Conservation (phyloP, 2,113 vertebrate genomes). For the Tenrec ecaudatus region DNA sequence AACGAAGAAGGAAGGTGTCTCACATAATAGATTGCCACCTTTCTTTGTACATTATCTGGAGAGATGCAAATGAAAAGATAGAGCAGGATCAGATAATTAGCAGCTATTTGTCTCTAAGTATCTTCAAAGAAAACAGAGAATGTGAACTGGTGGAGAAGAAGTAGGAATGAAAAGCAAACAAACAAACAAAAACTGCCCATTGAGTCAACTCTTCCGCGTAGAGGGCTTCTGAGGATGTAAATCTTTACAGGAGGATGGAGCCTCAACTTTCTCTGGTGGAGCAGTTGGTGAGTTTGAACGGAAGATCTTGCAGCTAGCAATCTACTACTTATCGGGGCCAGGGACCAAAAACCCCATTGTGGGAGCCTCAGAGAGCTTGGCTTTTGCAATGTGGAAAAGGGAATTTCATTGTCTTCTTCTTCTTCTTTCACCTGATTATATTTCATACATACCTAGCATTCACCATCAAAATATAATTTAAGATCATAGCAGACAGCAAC, state of each 20-base stretch:
- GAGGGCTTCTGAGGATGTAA: too few species aligned
- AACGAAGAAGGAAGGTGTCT: neutral
- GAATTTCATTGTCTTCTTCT: neutral
- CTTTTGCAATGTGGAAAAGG: neutral
- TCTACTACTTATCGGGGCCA: too few species aligned
- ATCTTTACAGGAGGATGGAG: too few species aligned
- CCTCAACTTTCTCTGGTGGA: too few species aligned
- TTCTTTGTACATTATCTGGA: neutral
- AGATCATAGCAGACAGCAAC: neutral
- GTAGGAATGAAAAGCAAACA: too few species aligned
- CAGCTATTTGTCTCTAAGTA: neutral
- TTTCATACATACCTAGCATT: neutral
- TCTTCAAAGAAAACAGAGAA: neutral
- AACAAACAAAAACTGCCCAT: too few species aligned
- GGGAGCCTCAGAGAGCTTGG: too few species aligned
- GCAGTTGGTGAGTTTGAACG: too few species aligned
- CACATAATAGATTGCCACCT: neutral
- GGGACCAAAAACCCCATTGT: neutral
- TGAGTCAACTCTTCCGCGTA: too few species aligned
- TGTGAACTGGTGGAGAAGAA: too few species aligned
- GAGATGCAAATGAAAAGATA: neutral
- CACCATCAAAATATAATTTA: neutral
- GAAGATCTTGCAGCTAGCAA: too few species aligned
- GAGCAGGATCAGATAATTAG: neutral
- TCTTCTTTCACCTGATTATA: neutral